Evolutionary conservation across 2,888 invertebrate species (phyloP).

Genomic region (Teinopalpus imperialis): DNA sequence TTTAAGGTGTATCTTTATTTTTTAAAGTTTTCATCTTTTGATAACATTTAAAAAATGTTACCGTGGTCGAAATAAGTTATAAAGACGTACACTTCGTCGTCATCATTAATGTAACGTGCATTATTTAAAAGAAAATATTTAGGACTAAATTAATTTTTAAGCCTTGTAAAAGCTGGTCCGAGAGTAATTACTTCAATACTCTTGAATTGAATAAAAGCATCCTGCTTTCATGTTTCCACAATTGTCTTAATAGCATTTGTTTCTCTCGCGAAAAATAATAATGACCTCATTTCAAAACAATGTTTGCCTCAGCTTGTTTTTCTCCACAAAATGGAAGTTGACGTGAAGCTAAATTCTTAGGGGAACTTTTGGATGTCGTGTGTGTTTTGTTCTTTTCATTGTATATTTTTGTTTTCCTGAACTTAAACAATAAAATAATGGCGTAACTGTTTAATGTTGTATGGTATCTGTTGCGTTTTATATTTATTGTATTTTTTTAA

Average conservation of each 20-base stretch:
- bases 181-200: background rate
- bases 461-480: background rate
- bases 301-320: slow-evolving; percentile 26
- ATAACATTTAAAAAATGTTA: too few relatives aligned
- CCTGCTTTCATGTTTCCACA: slow-evolving; percentile 9
- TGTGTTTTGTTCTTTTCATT: slow-evolving; percentile 27
- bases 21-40: too few relatives aligned
- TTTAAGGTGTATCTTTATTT: too few relatives aligned
- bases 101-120: too few relatives aligned
- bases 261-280: slow-evolving; percentile 24
- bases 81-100: too few relatives aligned
- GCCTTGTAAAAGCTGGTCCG: too few relatives aligned
- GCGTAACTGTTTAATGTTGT: slow-evolving; percentile 17
- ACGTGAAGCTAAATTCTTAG: slow-evolving; percentile 26
- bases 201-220: slow-evolving; percentile 5
- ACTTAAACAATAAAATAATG: slow-evolving; percentile 26
- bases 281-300: slow-evolving; percentile 27
- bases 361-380: slow-evolving; percentile 27
- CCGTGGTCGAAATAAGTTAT: too few relatives aligned
- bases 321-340: slow-evolving; percentile 27
- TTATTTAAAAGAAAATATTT: too few relatives aligned
- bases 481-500: background rate
- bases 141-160: too few relatives aligned
- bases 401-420: slow-evolving; percentile 25
- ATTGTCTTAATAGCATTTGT: slow-evolving; percentile 25